Conservation (phyloP, 2,113 vertebrate genomes). For the Eidolon helvum region DNA sequence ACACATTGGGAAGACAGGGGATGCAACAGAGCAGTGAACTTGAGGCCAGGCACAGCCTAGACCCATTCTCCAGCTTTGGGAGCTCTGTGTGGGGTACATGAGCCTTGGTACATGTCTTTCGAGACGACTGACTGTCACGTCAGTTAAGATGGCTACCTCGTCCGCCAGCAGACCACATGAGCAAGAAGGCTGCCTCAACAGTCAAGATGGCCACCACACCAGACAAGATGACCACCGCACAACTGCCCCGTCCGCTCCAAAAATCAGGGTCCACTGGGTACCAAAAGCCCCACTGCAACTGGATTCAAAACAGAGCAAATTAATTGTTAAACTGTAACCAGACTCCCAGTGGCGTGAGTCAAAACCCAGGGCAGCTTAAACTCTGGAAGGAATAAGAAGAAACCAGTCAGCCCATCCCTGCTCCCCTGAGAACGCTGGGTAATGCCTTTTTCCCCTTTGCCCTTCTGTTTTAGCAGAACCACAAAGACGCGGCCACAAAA, state of each 20-base stretch:
- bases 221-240: background rate
- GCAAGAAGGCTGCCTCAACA: background rate
- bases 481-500: constrained; percentile 31
- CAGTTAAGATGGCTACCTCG: background rate
- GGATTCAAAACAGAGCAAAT: background rate
- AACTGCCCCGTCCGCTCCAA: background rate
- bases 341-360: background rate
- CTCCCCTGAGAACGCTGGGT: constrained; percentile 38
- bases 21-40: fast-evolving
- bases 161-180: too few species aligned
- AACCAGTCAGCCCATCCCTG: background rate
- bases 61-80: background rate
- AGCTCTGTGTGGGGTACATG: background rate
- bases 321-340: background rate
- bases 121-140: background rate
- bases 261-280: background rate
- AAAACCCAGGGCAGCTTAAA: background rate
- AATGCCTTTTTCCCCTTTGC: constrained; percentile 38
- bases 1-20: background rate
- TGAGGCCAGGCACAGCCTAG: background rate
- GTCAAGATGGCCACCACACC: fast-evolving
- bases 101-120: background rate
- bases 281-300: background rate
- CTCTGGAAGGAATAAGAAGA: background rate
- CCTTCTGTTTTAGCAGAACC: constrained; percentile 44